Conservation (phyloP, 2,113 vertebrate species). For the Dipodomys merriami region DNA sequence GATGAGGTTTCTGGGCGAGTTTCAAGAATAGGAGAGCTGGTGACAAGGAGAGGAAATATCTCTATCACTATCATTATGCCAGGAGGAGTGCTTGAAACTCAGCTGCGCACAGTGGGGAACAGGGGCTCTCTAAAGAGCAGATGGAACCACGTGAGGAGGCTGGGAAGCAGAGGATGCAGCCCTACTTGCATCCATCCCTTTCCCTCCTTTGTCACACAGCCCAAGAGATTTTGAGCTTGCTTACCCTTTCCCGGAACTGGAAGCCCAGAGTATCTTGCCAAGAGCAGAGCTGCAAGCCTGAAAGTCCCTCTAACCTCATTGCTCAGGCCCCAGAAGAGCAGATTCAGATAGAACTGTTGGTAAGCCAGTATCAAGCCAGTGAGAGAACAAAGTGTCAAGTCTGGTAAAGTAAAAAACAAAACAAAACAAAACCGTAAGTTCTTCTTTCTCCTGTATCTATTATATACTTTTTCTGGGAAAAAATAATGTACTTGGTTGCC, state of each 20-base stretch:
- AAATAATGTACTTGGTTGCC: conserved; percentile 55
- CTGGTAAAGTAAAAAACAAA: background rate
- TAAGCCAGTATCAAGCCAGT: background rate
- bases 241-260: background rate
- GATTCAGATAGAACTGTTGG: background rate
- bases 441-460: conserved; percentile 5
- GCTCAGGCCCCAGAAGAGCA: background rate
- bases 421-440: background rate
- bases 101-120: conserved; percentile 79
- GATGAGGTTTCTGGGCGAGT: conserved; percentile 48
- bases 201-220: conserved; percentile 52
- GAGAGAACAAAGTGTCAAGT: background rate
- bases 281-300: background rate
- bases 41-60: conserved; percentile 73
- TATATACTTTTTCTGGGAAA: background rate
- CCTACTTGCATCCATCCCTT: conserved; percentile 31
- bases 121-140: conserved; percentile 72
- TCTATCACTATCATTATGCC: conserved; percentile 64
- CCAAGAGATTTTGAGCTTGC: conserved; percentile 25
- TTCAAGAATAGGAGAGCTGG: conserved; percentile 39
- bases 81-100: conserved; percentile 76
- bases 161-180: conserved; percentile 36
- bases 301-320: background rate
- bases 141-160: conserved; percentile 48
- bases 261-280: background rate